Evolutionary conservation across 2,797 vertebrate species (phyloP).

Genomic region (Myotis myotis): DNA sequence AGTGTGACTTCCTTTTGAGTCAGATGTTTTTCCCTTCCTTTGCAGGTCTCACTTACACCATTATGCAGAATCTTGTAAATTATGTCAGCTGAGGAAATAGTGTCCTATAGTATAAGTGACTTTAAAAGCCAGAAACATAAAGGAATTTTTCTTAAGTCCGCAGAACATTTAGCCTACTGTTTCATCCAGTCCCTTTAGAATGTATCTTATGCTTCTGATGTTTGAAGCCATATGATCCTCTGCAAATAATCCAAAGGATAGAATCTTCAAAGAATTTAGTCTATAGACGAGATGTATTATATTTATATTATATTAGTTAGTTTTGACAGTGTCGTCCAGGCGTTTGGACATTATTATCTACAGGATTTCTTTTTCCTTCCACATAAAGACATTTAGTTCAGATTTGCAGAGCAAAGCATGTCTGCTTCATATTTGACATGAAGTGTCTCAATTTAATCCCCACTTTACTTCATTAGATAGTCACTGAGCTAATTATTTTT

Average conservation of each 20-base stretch:
- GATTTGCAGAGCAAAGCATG: constrained; percentile 27
- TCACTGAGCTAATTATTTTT: constrained; percentile 78
- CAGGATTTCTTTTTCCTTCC: background rate
- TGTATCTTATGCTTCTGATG: background rate
- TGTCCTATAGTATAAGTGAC: constrained; percentile 46
- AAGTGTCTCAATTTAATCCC: constrained; percentile 72
- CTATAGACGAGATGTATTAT: background rate
- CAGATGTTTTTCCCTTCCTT: constrained; percentile 73
- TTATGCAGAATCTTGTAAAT: constrained; percentile 71
- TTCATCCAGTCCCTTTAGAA: constrained; percentile 22
- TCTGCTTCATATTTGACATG: constrained; percentile 71
- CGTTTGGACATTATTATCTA: background rate
- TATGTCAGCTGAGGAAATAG: constrained; percentile 75
- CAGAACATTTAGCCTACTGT: background rate
- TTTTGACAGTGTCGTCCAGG: background rate
- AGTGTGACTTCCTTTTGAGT: constrained; percentile 71
- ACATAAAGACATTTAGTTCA: constrained; percentile 41
- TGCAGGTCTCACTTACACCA: constrained; percentile 66
- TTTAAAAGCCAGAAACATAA: constrained; percentile 1
- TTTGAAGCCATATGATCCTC: background rate
- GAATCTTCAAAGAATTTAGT: background rate
- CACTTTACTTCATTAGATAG: constrained; percentile 77
- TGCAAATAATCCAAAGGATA: constrained; percentile 58
- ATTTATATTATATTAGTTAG: background rate
- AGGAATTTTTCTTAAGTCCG: background rate